Evolutionary conservation across 2,797 vertebrate genomes (phyloP).

Genomic region (Setipinna tenuifilis): DNA sequence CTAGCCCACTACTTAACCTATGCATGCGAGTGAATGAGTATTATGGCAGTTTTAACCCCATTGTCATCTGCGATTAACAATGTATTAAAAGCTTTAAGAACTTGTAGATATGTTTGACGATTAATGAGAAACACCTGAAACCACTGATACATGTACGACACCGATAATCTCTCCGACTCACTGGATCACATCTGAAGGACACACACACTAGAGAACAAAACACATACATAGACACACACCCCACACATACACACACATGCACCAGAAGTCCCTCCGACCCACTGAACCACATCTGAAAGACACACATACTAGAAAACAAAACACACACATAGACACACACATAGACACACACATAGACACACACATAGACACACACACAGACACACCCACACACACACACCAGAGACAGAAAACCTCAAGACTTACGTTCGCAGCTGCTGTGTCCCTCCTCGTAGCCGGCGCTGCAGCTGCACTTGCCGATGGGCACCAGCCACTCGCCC

Average conservation of each 20-base stretch:
- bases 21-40: background rate
- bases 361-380: background rate
- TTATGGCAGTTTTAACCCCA: background rate
- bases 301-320: background rate
- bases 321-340: background rate
- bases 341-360: background rate
- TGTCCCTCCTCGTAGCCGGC: conserved; percentile 93
- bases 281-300: background rate
- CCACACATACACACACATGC: conserved; percentile 8
- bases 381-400: background rate
- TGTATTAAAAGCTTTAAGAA: too few relatives aligned
- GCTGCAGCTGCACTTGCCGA: conserved; percentile 92
- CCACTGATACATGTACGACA: too few relatives aligned
- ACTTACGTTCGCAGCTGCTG: conserved; percentile 90
- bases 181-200: background rate
- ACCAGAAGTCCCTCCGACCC: background rate
- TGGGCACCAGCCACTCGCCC: conserved; percentile 93
- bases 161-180: background rate
- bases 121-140: too few relatives aligned
- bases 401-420: background rate
- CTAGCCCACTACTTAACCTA: background rate
- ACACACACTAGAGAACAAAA: background rate
- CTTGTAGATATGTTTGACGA: too few relatives aligned
- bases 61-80: too few relatives aligned
- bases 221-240: background rate